These are phyloP conservation scores for Arion vulgaris DNA, from an alignment of 1,140 invertebrate species.

Conservation along the genomic window DNA sequence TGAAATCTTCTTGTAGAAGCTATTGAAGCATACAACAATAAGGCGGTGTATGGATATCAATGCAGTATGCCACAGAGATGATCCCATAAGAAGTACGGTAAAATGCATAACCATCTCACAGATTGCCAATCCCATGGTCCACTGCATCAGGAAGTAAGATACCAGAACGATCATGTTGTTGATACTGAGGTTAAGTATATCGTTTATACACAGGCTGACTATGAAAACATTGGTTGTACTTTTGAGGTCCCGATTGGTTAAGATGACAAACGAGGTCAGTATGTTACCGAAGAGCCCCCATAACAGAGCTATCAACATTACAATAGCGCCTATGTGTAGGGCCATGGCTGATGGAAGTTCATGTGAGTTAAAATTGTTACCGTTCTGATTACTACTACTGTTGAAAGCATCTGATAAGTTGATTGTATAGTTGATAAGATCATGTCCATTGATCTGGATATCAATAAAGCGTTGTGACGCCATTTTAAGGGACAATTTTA, in stretches of 20 bases:
- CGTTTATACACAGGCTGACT: constrained; percentile 71
- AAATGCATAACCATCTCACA: constrained; percentile 69
- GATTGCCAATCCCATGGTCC: constrained; percentile 61
- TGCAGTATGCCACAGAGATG: constrained; percentile 70
- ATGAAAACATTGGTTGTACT: constrained; percentile 71
- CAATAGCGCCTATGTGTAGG: constrained; percentile 59
- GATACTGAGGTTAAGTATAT: constrained; percentile 69
- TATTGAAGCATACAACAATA: constrained; percentile 70
- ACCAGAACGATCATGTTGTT: constrained; percentile 70
- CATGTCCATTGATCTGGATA: constrained; percentile 15
- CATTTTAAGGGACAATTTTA: background rate
- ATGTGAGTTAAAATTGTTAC: background rate
- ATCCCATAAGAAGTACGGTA: constrained; percentile 68
- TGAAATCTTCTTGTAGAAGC: constrained; percentile 69
- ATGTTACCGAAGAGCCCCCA: constrained; percentile 65
- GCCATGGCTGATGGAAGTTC: constrained; percentile 53
- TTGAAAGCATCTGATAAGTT: constrained; percentile 11
- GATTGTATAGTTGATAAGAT: constrained; percentile 24
- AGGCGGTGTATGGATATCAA: constrained; percentile 71
- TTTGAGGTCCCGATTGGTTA: constrained; percentile 59
- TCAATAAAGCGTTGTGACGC: background rate
- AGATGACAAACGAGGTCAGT: constrained; percentile 59
- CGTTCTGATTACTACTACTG: background rate
- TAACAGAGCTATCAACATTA: constrained; percentile 61
- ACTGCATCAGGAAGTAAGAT: constrained; percentile 66